These are phyloP conservation scores for Stramonita haemastoma DNA, from an alignment of 2,888 invertebrate genomes.

Conservation along the genomic window DNA sequence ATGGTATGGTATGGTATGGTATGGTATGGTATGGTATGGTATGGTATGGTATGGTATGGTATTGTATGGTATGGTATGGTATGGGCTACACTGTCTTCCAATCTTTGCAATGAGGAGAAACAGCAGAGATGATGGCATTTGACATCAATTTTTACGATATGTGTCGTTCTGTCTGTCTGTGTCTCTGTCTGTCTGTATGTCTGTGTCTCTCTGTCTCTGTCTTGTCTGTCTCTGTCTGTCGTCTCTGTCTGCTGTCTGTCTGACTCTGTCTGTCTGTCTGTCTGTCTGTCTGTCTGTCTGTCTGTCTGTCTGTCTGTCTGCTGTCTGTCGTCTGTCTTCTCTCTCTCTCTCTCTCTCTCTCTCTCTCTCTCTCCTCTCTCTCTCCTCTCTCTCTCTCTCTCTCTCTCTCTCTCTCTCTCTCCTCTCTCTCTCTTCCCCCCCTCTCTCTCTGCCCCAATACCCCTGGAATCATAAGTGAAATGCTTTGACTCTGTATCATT, in stretches of 20 bases:
- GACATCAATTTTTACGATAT: no score
- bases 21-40: no score
- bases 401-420: background rate
- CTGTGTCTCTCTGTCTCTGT: background rate
- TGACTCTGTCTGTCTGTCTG: background rate
- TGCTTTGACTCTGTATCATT: no score
- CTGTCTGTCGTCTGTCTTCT: background rate
- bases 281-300: background rate
- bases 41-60: no score
- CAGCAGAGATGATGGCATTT: no score
- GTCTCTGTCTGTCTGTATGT: background rate
- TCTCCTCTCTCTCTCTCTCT: conserved; percentile 7
- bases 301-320: background rate
- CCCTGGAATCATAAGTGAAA: no score
- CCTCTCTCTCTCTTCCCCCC: background rate
- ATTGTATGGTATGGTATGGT: no score
- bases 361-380: background rate
- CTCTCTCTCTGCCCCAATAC: background rate
- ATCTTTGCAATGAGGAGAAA: no score
- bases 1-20: no score
- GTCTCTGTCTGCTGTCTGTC: background rate
- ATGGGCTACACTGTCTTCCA: no score
- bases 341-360: background rate
- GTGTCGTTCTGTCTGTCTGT: no score
- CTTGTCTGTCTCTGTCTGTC: background rate